These are phyloP conservation scores for Peromyscus californicus DNA, from an alignment of 2,113 vertebrate species.

Conservation along the genomic window DNA sequence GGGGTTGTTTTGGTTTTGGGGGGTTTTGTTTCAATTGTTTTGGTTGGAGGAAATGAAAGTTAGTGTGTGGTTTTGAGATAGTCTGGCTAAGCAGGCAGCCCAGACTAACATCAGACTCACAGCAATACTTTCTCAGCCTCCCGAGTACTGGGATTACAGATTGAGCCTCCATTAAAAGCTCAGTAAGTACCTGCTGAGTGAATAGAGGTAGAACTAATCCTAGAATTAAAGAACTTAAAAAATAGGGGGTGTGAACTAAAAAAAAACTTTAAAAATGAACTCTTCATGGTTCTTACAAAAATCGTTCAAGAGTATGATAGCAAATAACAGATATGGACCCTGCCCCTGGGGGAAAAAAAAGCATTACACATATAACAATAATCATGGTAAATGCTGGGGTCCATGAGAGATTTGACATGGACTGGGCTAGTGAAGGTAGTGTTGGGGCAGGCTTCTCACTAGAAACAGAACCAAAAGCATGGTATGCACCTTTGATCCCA, in stretches of 20 bases:
- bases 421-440: not conserved
- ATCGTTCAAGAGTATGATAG: not conserved
- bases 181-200: not conserved
- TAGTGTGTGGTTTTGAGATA: not conserved
- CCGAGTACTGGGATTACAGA: not conserved
- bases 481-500: not conserved
- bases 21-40: not conserved
- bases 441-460: not conserved
- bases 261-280: not conserved
- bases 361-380: not conserved
- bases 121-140: not conserved
- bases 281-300: not conserved
- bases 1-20: not conserved
- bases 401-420: not conserved
- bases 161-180: not conserved
- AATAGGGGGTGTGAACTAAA: no score
- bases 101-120: not conserved
- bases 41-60: not conserved
- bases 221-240: not conserved
- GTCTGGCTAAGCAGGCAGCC: not conserved
- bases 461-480: not conserved
- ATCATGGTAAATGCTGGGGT: no score
- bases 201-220: not conserved
- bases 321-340: not conserved
- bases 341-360: not conserved